Evolutionary conservation across 2,888 invertebrate species (phyloP).

Genomic region (Lasioglossum figueresi): DNA sequence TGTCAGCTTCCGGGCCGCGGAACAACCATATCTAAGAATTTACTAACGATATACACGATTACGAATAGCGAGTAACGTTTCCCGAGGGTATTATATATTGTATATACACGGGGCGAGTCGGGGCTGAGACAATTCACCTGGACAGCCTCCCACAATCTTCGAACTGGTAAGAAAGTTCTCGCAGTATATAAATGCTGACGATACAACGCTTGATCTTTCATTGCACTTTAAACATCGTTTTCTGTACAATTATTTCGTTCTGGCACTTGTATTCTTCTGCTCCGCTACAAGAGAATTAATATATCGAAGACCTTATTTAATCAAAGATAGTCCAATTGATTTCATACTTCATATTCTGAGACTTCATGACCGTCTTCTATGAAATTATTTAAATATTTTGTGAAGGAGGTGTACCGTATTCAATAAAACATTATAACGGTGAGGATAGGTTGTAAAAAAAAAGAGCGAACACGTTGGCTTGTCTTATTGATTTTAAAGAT

Average conservation of each 20-base stretch:
- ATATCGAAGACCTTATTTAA: neutral
- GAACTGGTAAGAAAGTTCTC: neutral
- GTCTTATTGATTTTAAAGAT: neutral
- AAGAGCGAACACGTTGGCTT: neutral
- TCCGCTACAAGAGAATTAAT: neutral
- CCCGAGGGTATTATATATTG: conserved; percentile 64
- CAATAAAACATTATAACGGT: neutral
- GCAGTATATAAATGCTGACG: too few relatives aligned
- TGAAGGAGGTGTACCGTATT: too few relatives aligned
- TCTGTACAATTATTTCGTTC: neutral
- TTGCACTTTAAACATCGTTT: neutral
- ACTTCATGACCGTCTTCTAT: too few relatives aligned
- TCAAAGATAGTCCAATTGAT: neutral
- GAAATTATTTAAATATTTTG: neutral
- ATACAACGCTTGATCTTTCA: too few relatives aligned
- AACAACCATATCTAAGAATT: conserved; percentile 80
- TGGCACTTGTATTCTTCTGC: neutral
- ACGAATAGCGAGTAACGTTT: conserved; percentile 67
- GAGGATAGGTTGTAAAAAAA: neutral
- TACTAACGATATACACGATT: conserved; percentile 72
- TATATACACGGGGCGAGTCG: neutral
- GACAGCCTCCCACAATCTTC: neutral
- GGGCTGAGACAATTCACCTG: neutral
- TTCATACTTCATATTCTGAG: too few relatives aligned
- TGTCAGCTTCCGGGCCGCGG: conserved; percentile 66